Conservation (phyloP, 2,113 vertebrate genomes). For the Echinops telfairi region DNA sequence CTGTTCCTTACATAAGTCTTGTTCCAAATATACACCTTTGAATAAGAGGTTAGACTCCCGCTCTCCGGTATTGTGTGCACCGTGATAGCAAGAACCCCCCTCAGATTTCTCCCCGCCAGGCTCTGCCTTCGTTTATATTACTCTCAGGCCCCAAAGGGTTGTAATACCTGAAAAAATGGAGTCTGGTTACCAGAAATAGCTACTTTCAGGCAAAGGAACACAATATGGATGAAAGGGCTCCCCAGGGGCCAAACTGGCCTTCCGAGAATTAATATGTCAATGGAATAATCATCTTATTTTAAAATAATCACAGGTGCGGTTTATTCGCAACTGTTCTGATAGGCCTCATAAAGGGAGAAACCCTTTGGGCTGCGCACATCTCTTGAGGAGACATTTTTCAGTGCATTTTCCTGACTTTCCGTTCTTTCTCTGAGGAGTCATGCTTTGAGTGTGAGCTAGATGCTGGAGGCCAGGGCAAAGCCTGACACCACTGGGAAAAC, state of each 20-base stretch:
- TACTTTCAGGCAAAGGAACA: not conserved
- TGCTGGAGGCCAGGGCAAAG: not conserved
- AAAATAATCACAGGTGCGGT: not conserved
- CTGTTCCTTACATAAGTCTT: not conserved
- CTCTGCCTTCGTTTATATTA: not conserved
- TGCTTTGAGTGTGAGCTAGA: not conserved
- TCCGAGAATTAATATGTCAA: not conserved
- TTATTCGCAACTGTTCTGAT: not conserved
- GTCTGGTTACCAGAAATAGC: not conserved
- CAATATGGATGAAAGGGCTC: not conserved
- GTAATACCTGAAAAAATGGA: not conserved
- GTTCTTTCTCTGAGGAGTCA: not conserved
- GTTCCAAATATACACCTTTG: conserved; percentile 7
- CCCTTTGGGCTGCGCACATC: not conserved
- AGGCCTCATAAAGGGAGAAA: not conserved
- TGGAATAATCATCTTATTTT: not conserved
- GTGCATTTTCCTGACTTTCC: not conserved
- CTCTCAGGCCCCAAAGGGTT: not conserved
- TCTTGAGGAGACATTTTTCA: not conserved
- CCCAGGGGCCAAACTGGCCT: not conserved
- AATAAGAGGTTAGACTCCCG: not conserved
- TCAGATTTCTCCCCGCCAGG: not conserved
- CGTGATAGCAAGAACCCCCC: not conserved
- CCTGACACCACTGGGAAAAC: rapidly evolving
- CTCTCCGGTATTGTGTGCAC: not conserved